Conservation (phyloP, 2,888 invertebrate species). For the Melikaiella ostensackeni region DNA sequence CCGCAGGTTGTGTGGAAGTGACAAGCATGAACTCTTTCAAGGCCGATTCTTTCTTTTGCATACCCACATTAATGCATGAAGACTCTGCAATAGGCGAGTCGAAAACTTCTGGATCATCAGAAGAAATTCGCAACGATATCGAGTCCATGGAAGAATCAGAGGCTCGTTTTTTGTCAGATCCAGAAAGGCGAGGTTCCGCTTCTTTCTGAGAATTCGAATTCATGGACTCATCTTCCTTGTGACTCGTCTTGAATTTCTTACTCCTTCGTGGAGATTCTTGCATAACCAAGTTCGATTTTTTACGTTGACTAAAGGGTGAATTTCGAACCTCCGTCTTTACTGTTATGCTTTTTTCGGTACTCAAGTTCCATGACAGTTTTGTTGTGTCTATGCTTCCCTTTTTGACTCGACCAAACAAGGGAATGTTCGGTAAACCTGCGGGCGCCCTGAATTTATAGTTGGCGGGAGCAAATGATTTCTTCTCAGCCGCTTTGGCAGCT, state of each 20-base stretch:
- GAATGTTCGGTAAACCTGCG: constrained; percentile 51
- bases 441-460: constrained; percentile 28
- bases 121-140: background rate
- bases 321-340: background rate
- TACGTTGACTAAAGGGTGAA: background rate
- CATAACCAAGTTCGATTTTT: background rate
- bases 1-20: background rate
- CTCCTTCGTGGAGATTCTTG: background rate
- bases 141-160: background rate
- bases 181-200: background rate
- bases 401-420: constrained; percentile 59
- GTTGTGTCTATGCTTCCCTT: constrained; percentile 11
- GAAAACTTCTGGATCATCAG: constrained; percentile 3
- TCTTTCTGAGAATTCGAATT: background rate
- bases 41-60: background rate
- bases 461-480: constrained; percentile 27
- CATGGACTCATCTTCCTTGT: background rate
- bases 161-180: background rate
- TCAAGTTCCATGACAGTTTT: background rate
- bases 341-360: background rate
- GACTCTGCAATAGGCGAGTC: background rate
- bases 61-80: background rate
- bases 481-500: background rate
- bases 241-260: background rate
- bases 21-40: background rate